Base-by-base conservation (phyloP, 2,888 invertebrate genomes). In the Chymomyza procnemis region DNA sequence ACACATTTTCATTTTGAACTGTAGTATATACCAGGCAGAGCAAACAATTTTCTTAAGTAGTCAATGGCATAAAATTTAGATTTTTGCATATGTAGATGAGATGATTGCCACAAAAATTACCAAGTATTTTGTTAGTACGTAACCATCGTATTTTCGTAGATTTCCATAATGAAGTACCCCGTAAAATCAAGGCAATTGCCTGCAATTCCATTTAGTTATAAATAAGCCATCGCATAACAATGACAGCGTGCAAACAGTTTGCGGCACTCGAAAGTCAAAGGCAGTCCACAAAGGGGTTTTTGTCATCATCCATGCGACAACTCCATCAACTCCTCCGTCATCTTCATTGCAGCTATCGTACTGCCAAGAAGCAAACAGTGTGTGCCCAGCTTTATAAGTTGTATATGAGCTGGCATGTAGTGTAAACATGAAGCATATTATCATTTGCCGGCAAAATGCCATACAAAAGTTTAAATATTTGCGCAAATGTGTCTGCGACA, bases 41-140 rank as follows among this genome's bases (percentile, higher is more conserved):
- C 84, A 82, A 82, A 81, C 84, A 83, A 83, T 82, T 77, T 84
- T 76, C 82, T 82, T 82, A 80, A 82, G 82, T 82, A 79, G 79
- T 72, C 78, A 72, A 67, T 69, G 71, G 67, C 68, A 26, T 57
- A 58, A 64, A 73, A 72, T 67, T 80, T 79, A 79, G 79, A 80
- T 79, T 83, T 79, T 79, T 72, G 78, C 83, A 80, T 80, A 79
- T 80, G 80, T 68, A 77, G 78, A 81, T 80, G 75, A 63, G 69
- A 18, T 3, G 46, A 18, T 64, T 41, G 34, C 34, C 34, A 41
- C 12, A 41, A 50, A n/a, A 50, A 50, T 50, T 50, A 26, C 26
- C 26, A 26, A 26, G 50, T 18, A 50, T 50, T 50, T 50, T 50
- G 50, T 18, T 12, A 41, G 34, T 41, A 12, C 16, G 50, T n/a